A percentile compares a stretch with the other conserved stretches of the same genome.
Conservation (phyloP, 1,140 invertebrate species). For the Neodiprion pinetum region DNA sequence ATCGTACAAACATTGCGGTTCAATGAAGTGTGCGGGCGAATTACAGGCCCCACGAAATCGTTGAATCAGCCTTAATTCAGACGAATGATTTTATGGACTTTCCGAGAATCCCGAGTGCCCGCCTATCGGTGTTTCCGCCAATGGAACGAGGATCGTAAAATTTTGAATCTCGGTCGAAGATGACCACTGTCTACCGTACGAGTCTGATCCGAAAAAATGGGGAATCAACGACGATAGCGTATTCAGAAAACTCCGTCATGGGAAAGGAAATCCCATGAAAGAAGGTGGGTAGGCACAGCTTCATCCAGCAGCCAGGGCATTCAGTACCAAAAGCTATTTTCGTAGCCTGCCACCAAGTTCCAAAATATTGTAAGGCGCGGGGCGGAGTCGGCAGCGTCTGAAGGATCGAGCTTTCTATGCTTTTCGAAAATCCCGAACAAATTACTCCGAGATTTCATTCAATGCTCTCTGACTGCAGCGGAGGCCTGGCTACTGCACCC, state of each 20-base stretch:
- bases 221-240: not conserved
- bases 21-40: constrained; percentile 2
- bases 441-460: constrained; percentile 40
- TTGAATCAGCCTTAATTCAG: constrained; percentile 4
- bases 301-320: constrained; percentile 25
- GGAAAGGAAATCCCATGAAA: constrained; percentile 40
- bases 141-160: not conserved
- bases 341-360: constrained; percentile 39
- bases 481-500: constrained; percentile 23
- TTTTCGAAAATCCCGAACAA: constrained; percentile 45
- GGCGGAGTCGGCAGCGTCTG: constrained; percentile 23
- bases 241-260: constrained; percentile 30
- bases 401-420: not conserved
- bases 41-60: constrained; percentile 1
- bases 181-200: not conserved
- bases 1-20: not conserved
- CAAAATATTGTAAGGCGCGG: constrained; percentile 41
- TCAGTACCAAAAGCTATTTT: constrained; percentile 37
- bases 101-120: not conserved
- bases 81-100: constrained; percentile 5
- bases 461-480: constrained; percentile 34
- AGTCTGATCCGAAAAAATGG: not conserved
- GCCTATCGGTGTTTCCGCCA: not conserved
- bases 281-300: constrained; percentile 19
- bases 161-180: not conserved